Base-by-base conservation (phyloP, 2,888 invertebrate species). In the Yponomeuta malinellus region DNA sequence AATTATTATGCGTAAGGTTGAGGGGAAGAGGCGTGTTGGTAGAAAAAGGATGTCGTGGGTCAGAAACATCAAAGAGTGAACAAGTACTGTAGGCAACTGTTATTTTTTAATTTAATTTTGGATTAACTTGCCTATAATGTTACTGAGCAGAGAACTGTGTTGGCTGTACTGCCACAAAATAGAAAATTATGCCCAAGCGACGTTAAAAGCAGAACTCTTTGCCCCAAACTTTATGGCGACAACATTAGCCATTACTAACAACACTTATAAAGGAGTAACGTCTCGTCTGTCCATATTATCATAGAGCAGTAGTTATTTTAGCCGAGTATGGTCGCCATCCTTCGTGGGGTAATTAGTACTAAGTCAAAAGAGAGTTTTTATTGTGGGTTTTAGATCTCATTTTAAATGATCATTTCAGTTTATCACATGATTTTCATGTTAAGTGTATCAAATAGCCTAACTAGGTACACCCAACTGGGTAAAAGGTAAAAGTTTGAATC, bases 231-330 rank as follows among this genome's bases (percentile, higher is more conserved):
- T 31, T 29, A 23, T 64, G 64, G 31, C 29, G 29, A 64, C 29
- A 29, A 66, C 89, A 90, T 91, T 90, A 91, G 89, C 89, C 88
- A 90, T 89, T 90, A 89, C 84, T 86, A 89, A 90, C 90, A 89
- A 90, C 91, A 91, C 91, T 92, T 91, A 90, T 86, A 85, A 83
- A 80, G 88, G 88, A 88, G 90, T 91, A 92, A 91, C 89, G 91
- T 89, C 89, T 91, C 90, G 89, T 89, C 91, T 90, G 91, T 92
- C 91, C 91, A 90, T 91, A 91, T 92, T 91, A 91, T 91, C 91
- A 91, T 92, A 91, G 90, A 90, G 88, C 90, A 85, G 83, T 87
- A 86, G 90, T 90, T 89, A 88, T 87, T 85, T 83, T 85, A 88
- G 81, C 80, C 77, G 77, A 77, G 81, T 82, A 81, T 79, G 79